phyloP scores from a whole-genome alignment of 2,888 invertebrate species.

The Aporophyla lueneburgensis region DNA sequence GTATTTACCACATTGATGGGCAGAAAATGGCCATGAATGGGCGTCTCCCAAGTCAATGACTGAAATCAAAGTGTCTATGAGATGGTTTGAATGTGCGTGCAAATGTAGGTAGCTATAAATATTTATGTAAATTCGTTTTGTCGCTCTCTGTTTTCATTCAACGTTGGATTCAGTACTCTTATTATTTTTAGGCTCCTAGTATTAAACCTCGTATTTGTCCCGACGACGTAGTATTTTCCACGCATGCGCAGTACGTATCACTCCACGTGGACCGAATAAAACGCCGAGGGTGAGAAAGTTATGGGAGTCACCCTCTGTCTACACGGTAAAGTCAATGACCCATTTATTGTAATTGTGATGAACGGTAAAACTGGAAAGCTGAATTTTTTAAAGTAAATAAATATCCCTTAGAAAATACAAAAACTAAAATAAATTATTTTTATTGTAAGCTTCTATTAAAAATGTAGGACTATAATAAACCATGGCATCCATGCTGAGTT shows the following conservation, averaged over 20 bases:
- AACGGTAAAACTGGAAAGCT: not conserved
- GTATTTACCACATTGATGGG: too few relatives aligned
- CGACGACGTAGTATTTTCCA: constrained; percentile 9
- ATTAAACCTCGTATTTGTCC: constrained; percentile 5
- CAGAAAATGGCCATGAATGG: too few relatives aligned
- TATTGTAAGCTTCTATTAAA: not conserved
- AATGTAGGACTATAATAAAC: not conserved
- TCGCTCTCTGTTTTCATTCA: not conserved
- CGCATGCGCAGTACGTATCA: constrained; percentile 23
- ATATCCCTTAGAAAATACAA: not conserved
- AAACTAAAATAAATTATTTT: not conserved
- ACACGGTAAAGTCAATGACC: not conserved
- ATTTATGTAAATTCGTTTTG: too few relatives aligned
- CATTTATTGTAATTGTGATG: not conserved
- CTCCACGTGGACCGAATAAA: constrained; percentile 18
- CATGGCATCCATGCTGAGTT: not conserved
- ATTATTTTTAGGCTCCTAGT: constrained; percentile 29
- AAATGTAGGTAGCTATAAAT: not conserved
- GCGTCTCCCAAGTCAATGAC: not conserved
- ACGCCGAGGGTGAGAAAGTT: not conserved
- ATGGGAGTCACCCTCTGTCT: too few relatives aligned
- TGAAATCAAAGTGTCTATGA: not conserved
- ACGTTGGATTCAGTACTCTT: not conserved
- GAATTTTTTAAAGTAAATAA: not conserved
- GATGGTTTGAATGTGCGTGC: not conserved